phyloP scores from a whole-genome alignment of 2,888 invertebrate genomes.

The Stenoptilia bipunctidactyla region DNA sequence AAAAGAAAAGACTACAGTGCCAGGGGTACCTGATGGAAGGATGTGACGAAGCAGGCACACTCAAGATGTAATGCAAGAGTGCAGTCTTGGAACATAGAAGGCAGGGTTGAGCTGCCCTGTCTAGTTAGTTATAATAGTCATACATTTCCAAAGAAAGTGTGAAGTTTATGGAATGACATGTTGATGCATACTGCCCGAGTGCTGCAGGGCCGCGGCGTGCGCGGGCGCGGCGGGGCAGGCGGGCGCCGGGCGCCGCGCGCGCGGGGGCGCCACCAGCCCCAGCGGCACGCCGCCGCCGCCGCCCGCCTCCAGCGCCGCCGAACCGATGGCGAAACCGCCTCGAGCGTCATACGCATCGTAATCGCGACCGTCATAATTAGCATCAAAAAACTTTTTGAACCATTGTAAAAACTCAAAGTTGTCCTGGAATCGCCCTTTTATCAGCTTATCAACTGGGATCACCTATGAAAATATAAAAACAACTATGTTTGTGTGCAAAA shows the following conservation, averaged over 20 bases:
- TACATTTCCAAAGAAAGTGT: too few species aligned
- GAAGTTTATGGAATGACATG: slow-evolving; percentile 17
- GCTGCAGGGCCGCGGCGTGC: slow-evolving; percentile 29
- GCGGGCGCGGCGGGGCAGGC: slow-evolving; percentile 26
- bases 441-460: slow-evolving; percentile 98
- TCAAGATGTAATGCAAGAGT: not conserved
- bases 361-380: slow-evolving; percentile 98
- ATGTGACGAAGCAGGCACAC: slow-evolving; percentile 4
- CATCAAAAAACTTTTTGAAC: slow-evolving; percentile 99
- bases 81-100: slow-evolving; percentile 16
- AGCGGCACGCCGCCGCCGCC: slow-evolving; percentile 60
- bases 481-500: too few species aligned
- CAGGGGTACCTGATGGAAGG: not conserved
- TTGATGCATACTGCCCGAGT: slow-evolving; percentile 55
- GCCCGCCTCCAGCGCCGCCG: slow-evolving; percentile 68
- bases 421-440: slow-evolving; percentile 99
- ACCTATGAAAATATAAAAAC: slow-evolving; percentile 75
- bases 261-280: slow-evolving; percentile 29
- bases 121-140: too few species aligned
- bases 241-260: slow-evolving; percentile 31
- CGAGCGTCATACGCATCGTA: slow-evolving; percentile 94
- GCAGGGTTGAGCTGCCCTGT: too few species aligned
- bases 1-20: slow-evolving; percentile 38
- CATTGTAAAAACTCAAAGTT: slow-evolving; percentile 99
- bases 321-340: slow-evolving; percentile 84